These are phyloP conservation scores for Crocodylus rhombifer DNA, from an alignment of 2,797 vertebrate species.

Conservation along the genomic window DNA sequence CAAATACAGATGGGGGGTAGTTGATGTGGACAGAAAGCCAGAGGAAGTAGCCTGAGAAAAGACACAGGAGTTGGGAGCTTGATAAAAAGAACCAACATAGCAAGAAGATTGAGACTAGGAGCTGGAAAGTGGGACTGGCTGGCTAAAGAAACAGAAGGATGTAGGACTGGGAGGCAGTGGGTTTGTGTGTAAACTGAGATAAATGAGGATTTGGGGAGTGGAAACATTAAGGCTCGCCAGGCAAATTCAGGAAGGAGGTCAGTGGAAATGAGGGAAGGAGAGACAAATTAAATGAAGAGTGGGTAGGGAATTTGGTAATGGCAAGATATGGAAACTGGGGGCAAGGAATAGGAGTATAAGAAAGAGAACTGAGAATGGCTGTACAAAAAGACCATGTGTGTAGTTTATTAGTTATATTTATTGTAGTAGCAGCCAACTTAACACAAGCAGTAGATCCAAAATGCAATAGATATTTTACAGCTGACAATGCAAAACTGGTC, in stretches of 20 bases:
- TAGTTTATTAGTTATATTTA: not conserved
- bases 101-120: not conserved
- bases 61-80: not conserved
- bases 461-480: not conserved
- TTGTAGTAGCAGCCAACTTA: not conserved
- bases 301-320: not conserved
- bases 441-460: not conserved
- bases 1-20: not conserved
- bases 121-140: not conserved
- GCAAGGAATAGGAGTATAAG: not conserved
- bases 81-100: not conserved
- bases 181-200: not conserved
- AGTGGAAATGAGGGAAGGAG: not conserved
- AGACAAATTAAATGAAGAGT: accelerated
- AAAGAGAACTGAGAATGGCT: not conserved
- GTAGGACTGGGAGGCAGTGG: not conserved
- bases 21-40: not conserved
- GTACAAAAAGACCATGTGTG: accelerated
- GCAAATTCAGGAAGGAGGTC: accelerated
- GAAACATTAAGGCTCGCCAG: not conserved
- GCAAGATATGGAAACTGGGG: not conserved
- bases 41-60: accelerated
- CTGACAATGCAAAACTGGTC: not conserved
- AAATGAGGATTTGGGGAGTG: not conserved
- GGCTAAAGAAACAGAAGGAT: not conserved